Evolutionary conservation across 2,888 invertebrate genomes (phyloP), one percentile per base, ranked within the genome.

Genomic region (Quadroppia sp.): DNA sequence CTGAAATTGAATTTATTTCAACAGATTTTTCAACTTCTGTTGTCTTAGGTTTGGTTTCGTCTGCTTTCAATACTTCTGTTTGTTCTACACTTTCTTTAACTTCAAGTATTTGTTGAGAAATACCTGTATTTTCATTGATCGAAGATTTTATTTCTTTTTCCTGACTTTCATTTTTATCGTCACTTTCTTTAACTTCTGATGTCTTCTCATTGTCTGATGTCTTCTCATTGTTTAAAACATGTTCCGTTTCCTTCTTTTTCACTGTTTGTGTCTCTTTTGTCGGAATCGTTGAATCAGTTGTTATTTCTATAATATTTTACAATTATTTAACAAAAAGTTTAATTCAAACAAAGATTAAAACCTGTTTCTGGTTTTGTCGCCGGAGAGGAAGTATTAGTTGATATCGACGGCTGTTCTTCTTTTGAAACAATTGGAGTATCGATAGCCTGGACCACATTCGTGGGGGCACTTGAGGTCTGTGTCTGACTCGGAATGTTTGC

Each of bases 361-460:
- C 36, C 36, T 36, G 36, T 45, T 45, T 45, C 11, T 13, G 45
- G 15, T 17, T 2, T 45, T 2, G 2, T 11, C 2, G 11, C 45
- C 45, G 6, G 11, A 15, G 45, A 45, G 2, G 45, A 45, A 7
- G 15, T 13, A 11, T 13, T 15, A 7, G 45, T 45, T 45, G 45
- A 11, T 15, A 45, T 45, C 45, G 40, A 32, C 1, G 67, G 30
- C 67, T 67, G 40, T 67, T 67, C 67, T 23, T 67, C 40, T 23
- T 40, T 20, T 32, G 71, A 30, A 2, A 71, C 64, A 48, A 45
- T 13, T 1, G 74, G 71, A 61, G 74, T 74, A 25, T 74, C 74
- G 17, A 74, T 45, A 13, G 74, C 40, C 45, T 74, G 71, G 23
- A 74, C 74, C 42, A 71, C 71, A 71, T 50, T 71, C 11, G 74